Conservation (phyloP, 1,140 invertebrate genomes). For the Pollicipes pollicipes region DNA sequence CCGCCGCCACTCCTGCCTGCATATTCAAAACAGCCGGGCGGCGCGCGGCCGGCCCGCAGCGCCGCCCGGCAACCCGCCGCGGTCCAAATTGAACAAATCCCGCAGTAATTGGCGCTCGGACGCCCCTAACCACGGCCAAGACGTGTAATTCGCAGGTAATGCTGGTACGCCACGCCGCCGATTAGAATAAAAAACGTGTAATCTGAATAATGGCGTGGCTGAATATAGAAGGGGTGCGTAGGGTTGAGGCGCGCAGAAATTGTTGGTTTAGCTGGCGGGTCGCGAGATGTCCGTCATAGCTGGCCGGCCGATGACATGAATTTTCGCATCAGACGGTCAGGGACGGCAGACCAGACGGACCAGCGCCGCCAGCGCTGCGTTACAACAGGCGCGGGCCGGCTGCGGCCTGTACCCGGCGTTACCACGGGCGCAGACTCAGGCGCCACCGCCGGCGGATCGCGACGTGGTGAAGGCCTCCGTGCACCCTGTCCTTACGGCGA, state of each 20-base stretch:
- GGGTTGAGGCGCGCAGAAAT: neutral
- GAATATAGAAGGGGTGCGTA: neutral
- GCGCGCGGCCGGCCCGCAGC: too few relatives aligned
- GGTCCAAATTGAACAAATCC: neutral
- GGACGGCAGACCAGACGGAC: neutral
- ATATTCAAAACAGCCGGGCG: neutral
- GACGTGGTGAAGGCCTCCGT: too few relatives aligned
- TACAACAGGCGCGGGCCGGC: too few relatives aligned
- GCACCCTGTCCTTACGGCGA: too few relatives aligned
- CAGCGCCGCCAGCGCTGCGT: neutral
- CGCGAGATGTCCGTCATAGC: neutral
- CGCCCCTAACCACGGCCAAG: neutral
- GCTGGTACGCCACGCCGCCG: neutral
- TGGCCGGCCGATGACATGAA: neutral
- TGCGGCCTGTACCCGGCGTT: too few relatives aligned
- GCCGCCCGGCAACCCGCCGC: neutral
- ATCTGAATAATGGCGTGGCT: neutral
- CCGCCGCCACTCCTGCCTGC: neutral
- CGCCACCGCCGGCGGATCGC: too few relatives aligned
- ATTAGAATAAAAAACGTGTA: constrained; percentile 1
- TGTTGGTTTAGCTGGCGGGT: neutral
- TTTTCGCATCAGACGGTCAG: neutral
- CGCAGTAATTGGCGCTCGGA: neutral
- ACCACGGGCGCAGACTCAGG: too few relatives aligned
- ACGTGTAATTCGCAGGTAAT: neutral